Percentiles rank a stretch among this genome's conserved stretches.
phyloP scores from a whole-genome alignment of 1,140 invertebrate genomes.

The silkworm (Bombyx mori) region DNA sequence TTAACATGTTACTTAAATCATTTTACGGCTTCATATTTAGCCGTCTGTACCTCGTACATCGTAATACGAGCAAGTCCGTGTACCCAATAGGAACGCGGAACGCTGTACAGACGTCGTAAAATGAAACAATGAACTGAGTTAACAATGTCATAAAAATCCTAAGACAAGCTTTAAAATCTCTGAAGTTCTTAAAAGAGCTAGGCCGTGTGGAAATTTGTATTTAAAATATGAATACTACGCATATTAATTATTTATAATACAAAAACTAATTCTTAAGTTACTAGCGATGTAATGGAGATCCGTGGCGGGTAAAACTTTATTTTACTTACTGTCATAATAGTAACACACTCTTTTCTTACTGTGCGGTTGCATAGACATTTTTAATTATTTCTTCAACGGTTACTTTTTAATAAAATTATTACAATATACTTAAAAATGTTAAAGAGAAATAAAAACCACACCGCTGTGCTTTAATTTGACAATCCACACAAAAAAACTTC shows the following conservation, averaged over 20 bases:
- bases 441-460: constrained; percentile 1
- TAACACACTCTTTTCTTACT: constrained; percentile 96
- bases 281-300: neutral
- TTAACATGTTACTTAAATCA: constrained; percentile 42
- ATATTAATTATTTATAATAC: too few species aligned
- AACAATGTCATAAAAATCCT: constrained; percentile 37
- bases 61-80: constrained; percentile 28
- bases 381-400: neutral
- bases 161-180: constrained; percentile 27
- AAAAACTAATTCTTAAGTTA: neutral
- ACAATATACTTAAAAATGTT: neutral
- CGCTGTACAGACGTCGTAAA: constrained; percentile 50
- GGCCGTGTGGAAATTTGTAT: too few species aligned
- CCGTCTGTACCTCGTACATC: constrained; percentile 44
- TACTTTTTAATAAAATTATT: too few species aligned
- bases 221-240: too few species aligned
- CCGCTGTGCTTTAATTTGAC: too few species aligned
- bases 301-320: constrained; percentile 55
- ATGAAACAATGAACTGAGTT: constrained; percentile 18
- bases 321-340: constrained; percentile 97
- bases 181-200: neutral
- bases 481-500: neutral
- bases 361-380: constrained; percentile 83
- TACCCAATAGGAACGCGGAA: constrained; percentile 42
- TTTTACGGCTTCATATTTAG: constrained; percentile 56